phyloP scores from a whole-genome alignment of 2,888 invertebrate species.

The Aporophyla nigra region DNA sequence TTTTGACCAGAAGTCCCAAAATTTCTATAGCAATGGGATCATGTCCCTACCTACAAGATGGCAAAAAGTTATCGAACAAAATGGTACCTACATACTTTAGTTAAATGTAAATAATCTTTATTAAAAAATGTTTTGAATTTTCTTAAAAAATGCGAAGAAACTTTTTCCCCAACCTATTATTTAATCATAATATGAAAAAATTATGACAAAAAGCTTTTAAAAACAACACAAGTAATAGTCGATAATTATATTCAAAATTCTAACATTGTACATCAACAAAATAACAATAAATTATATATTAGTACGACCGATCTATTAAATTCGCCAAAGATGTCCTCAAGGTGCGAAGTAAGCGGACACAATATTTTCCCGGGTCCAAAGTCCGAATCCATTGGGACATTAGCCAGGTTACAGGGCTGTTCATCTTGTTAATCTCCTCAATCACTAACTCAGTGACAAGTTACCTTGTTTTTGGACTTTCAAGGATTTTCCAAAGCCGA shows the following conservation, averaged over 20 bases:
- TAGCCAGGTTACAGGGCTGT: conserved; percentile 36
- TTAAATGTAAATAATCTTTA: too few species aligned
- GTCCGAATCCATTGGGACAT: conserved; percentile 45
- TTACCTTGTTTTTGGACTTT: conserved; percentile 42
- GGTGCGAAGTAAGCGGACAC: conserved; percentile 39
- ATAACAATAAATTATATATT: conserved; percentile 20
- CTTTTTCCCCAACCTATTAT: too few species aligned
- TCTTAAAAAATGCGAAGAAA: too few species aligned
- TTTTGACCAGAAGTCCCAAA: too few species aligned
- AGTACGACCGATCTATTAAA: conserved; percentile 1
- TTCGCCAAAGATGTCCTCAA: conserved; percentile 18
- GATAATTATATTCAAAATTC: not conserved
- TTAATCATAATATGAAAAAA: too few species aligned
- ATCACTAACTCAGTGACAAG: conserved; percentile 46
- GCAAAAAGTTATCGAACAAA: too few species aligned
- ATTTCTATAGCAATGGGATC: too few species aligned
- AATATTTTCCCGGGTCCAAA: conserved; percentile 45
- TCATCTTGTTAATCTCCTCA: conserved; percentile 58
- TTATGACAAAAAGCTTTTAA: too few species aligned
- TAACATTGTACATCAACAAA: not conserved
- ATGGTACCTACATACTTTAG: too few species aligned
- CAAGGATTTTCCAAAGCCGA: conserved; percentile 15
- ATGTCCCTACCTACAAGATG: too few species aligned
- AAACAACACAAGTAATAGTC: not conserved
- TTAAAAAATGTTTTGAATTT: too few species aligned